Evolutionary conservation across 2,113 vertebrate species (phyloP).

Genomic region (Lasiurus borealis): DNA sequence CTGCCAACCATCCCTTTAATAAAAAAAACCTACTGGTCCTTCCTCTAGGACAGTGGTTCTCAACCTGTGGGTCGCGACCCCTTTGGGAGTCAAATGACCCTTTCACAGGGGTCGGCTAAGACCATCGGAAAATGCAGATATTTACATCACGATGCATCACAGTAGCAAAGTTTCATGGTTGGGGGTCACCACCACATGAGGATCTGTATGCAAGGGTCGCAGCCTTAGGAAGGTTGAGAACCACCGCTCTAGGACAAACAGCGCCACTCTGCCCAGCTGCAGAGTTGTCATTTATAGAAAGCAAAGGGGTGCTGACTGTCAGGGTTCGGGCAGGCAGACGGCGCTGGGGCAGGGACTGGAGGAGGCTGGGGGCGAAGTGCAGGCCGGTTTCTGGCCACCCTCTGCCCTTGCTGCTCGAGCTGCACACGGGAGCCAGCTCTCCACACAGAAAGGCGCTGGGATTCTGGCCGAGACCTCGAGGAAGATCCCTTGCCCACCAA

Average conservation of each 20-base stretch:
- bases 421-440: accelerated
- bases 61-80: no score
- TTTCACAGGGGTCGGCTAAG: no score
- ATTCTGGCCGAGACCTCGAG: not conserved
- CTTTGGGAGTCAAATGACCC: no score
- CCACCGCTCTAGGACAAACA: not conserved
- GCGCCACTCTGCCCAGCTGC: not conserved
- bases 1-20: not conserved
- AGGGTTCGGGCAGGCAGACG: no score
- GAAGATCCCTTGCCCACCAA: not conserved
- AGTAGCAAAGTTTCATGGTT: no score
- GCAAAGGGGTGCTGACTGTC: not conserved
- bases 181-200: no score
- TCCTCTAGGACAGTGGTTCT: not conserved
- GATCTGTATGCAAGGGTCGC: no score
- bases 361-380: accelerated
- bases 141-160: no score
- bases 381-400: accelerated
- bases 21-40: not conserved
- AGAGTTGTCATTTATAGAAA: not conserved
- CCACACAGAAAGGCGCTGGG: not conserved
- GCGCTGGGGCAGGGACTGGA: not conserved
- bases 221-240: no score
- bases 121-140: no score
- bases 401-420: accelerated